These are phyloP conservation scores for Parapsyche elsis DNA, from an alignment of 1,140 invertebrate genomes.

Conservation along the genomic window DNA sequence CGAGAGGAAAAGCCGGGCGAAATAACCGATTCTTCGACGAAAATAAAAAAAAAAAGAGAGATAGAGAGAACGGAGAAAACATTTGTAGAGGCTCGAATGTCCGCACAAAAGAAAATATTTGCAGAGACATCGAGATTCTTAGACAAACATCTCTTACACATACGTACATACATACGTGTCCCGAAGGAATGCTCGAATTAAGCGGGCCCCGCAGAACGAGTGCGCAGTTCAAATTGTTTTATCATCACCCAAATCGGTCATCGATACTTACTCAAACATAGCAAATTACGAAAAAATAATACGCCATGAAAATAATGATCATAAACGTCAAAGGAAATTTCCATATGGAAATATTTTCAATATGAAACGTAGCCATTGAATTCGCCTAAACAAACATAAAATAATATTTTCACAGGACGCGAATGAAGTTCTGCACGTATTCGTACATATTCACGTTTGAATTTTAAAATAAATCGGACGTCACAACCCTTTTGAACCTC, in stretches of 20 bases:
- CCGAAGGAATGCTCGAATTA: conserved; percentile 8
- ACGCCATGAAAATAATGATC: background rate
- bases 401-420: too few species aligned
- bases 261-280: background rate
- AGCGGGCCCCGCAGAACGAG: background rate
- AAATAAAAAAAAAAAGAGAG: background rate
- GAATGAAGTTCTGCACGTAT: too few species aligned
- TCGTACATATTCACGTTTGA: too few species aligned
- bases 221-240: background rate
- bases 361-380: too few species aligned
- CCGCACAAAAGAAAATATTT: conserved; percentile 32
- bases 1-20: background rate
- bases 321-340: too few species aligned
- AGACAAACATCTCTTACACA: conserved; percentile 22
- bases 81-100: conserved; percentile 26
- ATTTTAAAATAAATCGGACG: too few species aligned
- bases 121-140: conserved; percentile 23
- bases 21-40: background rate
- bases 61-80: background rate
- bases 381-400: too few species aligned
- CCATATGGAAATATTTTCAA: too few species aligned
- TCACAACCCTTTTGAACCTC: too few species aligned
- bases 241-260: background rate
- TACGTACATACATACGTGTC: background rate
- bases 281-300: background rate